These are phyloP conservation scores for Entomobrya multifasciata DNA, from an alignment of 2,888 invertebrate species.

Conservation along the genomic window DNA sequence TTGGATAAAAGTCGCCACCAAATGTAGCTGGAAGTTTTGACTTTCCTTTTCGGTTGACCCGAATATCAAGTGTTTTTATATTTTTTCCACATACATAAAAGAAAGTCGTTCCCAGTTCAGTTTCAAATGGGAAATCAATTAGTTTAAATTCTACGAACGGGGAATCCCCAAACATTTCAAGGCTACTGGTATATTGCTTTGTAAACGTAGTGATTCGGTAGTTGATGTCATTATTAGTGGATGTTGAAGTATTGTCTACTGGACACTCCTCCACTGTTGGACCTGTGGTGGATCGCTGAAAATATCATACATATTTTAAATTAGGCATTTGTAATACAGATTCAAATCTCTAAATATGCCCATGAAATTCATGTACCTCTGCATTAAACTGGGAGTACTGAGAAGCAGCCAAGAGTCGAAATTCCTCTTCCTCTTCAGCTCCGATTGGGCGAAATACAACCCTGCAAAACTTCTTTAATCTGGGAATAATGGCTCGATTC, in stretches of 20 bases:
- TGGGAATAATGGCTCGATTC: constrained; percentile 57
- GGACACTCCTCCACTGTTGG: not conserved
- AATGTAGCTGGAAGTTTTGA: constrained; percentile 36
- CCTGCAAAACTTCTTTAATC: constrained; percentile 42
- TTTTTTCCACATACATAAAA: constrained; percentile 39
- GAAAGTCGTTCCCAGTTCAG: constrained; percentile 19
- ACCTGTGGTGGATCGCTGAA: constrained; percentile 10
- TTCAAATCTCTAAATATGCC: too few species aligned
- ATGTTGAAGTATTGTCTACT: not conserved
- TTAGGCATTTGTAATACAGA: too few species aligned
- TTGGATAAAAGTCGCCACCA: constrained; percentile 56
- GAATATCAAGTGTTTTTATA: constrained; percentile 50
- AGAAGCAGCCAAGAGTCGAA: constrained; percentile 19
- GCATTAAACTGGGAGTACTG: constrained; percentile 27
- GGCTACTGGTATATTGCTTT: not conserved
- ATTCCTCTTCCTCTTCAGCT: constrained; percentile 48
- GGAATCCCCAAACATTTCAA: constrained; percentile 56
- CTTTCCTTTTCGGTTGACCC: constrained; percentile 49
- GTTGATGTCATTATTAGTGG: constrained; percentile 34
- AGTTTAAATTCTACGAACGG: constrained; percentile 64
- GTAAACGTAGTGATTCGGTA: constrained; percentile 31
- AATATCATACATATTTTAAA: not conserved
- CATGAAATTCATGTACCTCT: not conserved
- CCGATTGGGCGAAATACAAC: constrained; percentile 62
- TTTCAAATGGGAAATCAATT: constrained; percentile 62